Evolutionary conservation across 2,113 vertebrate species (phyloP).

Genomic region (Antigone vipio): DNA sequence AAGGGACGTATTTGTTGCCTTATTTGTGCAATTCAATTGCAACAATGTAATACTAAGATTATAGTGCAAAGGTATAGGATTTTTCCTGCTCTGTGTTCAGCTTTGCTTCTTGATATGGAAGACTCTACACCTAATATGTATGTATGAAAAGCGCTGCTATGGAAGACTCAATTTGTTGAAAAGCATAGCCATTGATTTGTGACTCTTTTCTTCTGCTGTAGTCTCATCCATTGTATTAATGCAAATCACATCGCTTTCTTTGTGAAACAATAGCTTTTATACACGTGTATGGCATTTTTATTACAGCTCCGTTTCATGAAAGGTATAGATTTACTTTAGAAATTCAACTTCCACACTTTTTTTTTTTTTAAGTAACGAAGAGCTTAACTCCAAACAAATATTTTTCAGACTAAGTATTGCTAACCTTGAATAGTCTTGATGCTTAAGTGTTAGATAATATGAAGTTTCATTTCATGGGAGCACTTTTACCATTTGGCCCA

Average conservation of each 20-base stretch:
- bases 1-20: not conserved
- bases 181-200: slow-evolving; percentile 47
- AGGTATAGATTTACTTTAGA: not conserved
- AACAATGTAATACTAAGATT: not conserved
- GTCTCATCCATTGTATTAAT: slow-evolving; percentile 18
- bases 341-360: not conserved
- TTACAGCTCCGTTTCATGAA: not conserved
- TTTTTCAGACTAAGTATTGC: not conserved
- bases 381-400: not conserved
- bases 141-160: not conserved
- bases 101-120: not conserved
- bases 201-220: not conserved
- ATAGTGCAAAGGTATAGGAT: not conserved
- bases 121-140: not conserved
- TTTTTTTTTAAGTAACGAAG: not conserved
- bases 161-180: slow-evolving; percentile 47
- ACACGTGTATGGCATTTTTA: not conserved
- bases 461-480: not conserved
- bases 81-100: not conserved
- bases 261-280: slow-evolving; percentile 39
- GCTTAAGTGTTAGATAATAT: not conserved
- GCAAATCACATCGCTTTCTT: slow-evolving; percentile 20
- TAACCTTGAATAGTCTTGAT: not conserved
- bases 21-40: not conserved
- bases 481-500: not conserved